Evolutionary conservation across 2,888 invertebrate species (phyloP).

Genomic region (Xestobium rufovillosum): DNA sequence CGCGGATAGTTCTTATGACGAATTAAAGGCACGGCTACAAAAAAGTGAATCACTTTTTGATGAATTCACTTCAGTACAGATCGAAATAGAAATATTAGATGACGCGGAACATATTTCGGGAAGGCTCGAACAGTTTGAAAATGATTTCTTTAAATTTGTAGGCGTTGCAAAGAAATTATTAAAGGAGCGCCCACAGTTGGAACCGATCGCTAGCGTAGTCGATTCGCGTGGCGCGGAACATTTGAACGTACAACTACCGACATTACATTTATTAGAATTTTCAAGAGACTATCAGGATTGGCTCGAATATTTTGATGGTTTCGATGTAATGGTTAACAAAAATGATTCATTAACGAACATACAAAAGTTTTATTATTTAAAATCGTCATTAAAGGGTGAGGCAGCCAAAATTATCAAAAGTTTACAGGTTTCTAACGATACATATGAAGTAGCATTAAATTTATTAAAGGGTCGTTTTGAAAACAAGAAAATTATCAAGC

Average conservation of each 20-base stretch:
- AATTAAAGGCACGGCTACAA: neutral
- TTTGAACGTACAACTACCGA: slow-evolving; percentile 3
- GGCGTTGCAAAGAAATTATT: too few species aligned
- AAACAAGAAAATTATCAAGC: too few species aligned
- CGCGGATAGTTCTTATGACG: neutral
- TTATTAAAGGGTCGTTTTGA: neutral
- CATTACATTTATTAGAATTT: neutral
- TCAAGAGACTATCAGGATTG: neutral
- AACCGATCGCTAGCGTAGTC: too few species aligned
- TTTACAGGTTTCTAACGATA: neutral
- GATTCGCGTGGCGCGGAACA: too few species aligned
- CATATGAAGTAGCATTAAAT: neutral
- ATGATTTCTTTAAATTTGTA: too few species aligned
- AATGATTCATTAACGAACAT: neutral
- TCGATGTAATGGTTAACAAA: neutral
- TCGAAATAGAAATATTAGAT: neutral
- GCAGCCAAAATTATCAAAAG: neutral
- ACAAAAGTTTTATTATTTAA: slow-evolving; percentile 6
- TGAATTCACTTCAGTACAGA: neutral
- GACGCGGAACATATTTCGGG: too few species aligned
- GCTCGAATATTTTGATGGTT: slow-evolving; percentile 4
- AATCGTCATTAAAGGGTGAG: slow-evolving; percentile 1
- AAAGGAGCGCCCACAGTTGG: too few species aligned
- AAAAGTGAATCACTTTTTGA: neutral
- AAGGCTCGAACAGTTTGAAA: too few species aligned